Evolutionary conservation across 1,140 invertebrate genomes (phyloP), one percentile per base, ranked within the genome.

Genomic region (Tetragnatha versicolor): DNA sequence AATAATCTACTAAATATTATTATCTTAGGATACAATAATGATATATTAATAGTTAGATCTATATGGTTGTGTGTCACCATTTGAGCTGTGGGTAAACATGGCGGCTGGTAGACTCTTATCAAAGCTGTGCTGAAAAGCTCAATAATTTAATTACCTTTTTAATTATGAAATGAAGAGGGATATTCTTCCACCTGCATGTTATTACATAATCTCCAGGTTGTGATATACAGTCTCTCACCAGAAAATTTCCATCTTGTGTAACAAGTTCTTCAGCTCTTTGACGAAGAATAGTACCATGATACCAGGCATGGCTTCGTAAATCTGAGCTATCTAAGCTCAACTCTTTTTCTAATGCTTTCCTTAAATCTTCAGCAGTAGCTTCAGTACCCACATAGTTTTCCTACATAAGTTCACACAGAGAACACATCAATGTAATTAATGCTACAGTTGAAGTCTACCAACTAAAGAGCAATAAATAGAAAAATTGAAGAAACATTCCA

Each of bases 191-290:
- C 53, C 91, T 88, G 81, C 94, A 95, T 33, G 93, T 96, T 25
- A 98, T 89, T 1, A 98, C 96, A 86, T 93, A 97, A 85, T 97
- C 96, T 31, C 95, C 95, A 0, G 94, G 94, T 83, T 96, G 93
- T 2, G 95, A 96, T 49, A 92, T 91, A 81, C 95, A 97, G 84
- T 98, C 95, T 10, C 96, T 87, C 3, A 98, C 93, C 1, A 98
- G 87, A 86, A 98, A 98, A 82, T 95, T 91, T 3, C 89, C 89
- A 27, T 95, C 91, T 33, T 91, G 89, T 20, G 89, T 86, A 7
- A 97, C 89, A 53, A 96, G 25, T 73, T 89, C 88, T 85, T 98
- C 96, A 2, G 96, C 94, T 17, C 91, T 88, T 6, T 90, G 90
- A 5, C 96, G 88, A 2, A 93, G 91, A 55, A 98, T 91, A 45